Evolutionary conservation across 2,113 vertebrate species (phyloP), one percentile per base, ranked within the genome.

Genomic region (Meles meles): DNA sequence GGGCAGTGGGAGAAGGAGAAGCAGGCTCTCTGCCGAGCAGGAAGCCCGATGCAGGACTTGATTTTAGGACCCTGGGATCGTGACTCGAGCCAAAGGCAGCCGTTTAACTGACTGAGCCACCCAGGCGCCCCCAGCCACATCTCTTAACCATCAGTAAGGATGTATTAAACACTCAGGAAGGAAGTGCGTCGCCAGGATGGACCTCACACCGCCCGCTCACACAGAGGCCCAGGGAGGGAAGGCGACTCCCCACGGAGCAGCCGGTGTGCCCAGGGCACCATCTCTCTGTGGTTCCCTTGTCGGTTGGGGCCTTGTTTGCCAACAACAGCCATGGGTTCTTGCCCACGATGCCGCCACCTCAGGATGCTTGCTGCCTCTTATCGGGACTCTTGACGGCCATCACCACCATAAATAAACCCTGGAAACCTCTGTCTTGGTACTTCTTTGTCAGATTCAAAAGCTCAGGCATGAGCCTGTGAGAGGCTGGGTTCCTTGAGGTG

Each of bases 281-380:
- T 23, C 29, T 34, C 3, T 37, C 57, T 52, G 23, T 10, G 88
- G 61, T n/a, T 61, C 47, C 31, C 71, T 47, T 17, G 21, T 49
- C 47, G 11, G 0, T 5, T 0, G 2, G 52, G 49, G 25, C 27
- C 39, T 52, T 39, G 63, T 20, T 44, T 31, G 7, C 47, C 20
- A 69, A 86, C 21, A 17, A 17, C 65, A 88, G 93, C 59, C 47
- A 49, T 7, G 13, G 31, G 10, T 29, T 93, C 27, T 49, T 12
- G 3, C 4, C 34, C 25, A 1, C 15, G 10, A 13, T 6, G 25
- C 34, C 23, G 6, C n/a, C 29, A 20, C 2, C n/a, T 55, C 15
- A 49, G 55, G 74, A 39, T 1, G 5, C 80, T 84, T 21, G 61
- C 63, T 59, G 29, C 57, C n/a, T 76, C 71, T 90, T 44, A 0